Evolutionary conservation across 2,888 invertebrate genomes (phyloP).

Genomic region (Ceramica pisi): DNA sequence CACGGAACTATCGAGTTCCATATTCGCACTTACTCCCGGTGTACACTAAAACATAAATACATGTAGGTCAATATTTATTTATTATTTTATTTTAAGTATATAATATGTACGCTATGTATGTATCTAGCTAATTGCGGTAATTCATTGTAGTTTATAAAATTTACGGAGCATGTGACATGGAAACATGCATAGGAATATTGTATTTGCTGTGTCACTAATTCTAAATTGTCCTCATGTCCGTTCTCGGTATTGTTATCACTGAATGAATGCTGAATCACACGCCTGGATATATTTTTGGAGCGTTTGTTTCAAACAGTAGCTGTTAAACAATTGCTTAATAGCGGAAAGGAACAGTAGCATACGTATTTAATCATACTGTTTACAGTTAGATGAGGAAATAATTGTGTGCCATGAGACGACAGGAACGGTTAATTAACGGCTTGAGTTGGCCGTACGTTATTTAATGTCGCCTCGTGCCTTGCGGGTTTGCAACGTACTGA

Average conservation of each 20-base stretch:
- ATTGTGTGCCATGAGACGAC: conserved; percentile 12
- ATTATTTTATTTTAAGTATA: too few relatives aligned
- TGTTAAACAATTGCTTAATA: conserved; percentile 23
- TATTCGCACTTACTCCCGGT: conserved; percentile 2
- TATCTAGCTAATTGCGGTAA: conserved; percentile 18
- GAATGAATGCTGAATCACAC: conserved; percentile 2
- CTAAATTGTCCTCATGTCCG: conserved; percentile 6
- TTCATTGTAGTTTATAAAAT: not conserved
- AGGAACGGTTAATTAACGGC: conserved; percentile 10
- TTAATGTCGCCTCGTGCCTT: not conserved
- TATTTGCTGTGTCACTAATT: not conserved
- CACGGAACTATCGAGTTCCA: not conserved
- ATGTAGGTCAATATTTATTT: too few relatives aligned
- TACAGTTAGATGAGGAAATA: conserved; percentile 25
- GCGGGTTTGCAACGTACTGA: not conserved
- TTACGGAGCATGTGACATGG: conserved; percentile 14
- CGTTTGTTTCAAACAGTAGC: conserved; percentile 8
- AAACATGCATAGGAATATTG: not conserved
- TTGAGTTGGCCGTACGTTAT: conserved; percentile 6
- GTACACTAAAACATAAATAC: not conserved
- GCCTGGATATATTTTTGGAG: not conserved
- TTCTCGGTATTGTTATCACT: conserved; percentile 1
- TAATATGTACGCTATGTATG: not conserved
- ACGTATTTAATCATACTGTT: conserved; percentile 1
- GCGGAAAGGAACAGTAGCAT: conserved; percentile 17